These are phyloP conservation scores for Limanda limanda DNA, from an alignment of 2,113 vertebrate species.

Conservation along the genomic window DNA sequence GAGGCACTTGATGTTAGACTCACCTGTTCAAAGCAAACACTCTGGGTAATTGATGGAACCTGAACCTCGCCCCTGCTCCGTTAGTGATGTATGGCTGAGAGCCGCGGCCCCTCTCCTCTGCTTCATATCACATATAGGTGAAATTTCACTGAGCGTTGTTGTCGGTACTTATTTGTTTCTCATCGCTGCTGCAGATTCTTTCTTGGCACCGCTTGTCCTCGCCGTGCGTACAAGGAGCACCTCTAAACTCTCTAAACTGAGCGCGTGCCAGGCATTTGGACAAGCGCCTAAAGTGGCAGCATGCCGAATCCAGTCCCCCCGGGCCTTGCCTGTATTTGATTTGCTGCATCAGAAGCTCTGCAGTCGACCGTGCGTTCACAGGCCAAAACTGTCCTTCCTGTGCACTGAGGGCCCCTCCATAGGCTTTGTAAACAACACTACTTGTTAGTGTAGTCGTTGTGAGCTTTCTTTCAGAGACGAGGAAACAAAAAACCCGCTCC, in stretches of 20 bases:
- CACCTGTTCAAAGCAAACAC: background rate
- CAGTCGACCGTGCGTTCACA: constrained; percentile 39
- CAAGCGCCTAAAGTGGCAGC: constrained; percentile 68
- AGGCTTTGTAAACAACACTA: constrained; percentile 69
- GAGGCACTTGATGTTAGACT: background rate
- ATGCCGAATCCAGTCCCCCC: constrained; percentile 42
- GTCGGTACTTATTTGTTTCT: background rate
- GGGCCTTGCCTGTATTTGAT: constrained; percentile 66
- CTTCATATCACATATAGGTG: constrained; percentile 38
- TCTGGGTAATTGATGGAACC: constrained; percentile 3
- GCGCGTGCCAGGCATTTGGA: constrained; percentile 67
- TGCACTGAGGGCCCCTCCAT: constrained; percentile 58
- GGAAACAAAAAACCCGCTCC: constrained; percentile 48
- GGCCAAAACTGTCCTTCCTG: constrained; percentile 54
- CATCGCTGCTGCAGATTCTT: constrained; percentile 51
- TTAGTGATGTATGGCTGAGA: constrained; percentile 6
- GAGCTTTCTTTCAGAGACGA: constrained; percentile 56
- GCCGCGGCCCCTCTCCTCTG: background rate
- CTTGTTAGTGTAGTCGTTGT: constrained; percentile 70
- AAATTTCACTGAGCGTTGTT: constrained; percentile 26
- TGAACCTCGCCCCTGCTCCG: background rate
- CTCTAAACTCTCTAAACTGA: constrained; percentile 61
- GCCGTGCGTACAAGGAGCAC: constrained; percentile 45
- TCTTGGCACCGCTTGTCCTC: constrained; percentile 52
- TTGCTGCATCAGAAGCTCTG: constrained; percentile 60